Evolutionary conservation across 2,113 vertebrate species (phyloP), one percentile per base, ranked within the genome.

Genomic region (Ptyas mucosa): DNA sequence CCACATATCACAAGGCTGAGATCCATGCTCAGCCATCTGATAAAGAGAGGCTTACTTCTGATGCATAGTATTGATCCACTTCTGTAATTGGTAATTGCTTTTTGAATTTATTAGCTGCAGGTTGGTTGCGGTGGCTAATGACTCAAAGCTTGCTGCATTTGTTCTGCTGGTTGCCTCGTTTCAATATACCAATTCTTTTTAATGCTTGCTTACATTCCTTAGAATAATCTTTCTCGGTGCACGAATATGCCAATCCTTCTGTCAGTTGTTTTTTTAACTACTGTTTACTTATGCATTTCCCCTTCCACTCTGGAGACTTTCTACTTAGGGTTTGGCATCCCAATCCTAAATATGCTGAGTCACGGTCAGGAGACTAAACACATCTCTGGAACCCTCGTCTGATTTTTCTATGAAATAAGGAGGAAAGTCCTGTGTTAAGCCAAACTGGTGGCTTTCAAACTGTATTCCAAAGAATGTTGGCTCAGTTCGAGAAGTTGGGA

Each of bases 21-120:
- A 99, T 99, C 98, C 98, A 99, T 98, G 97, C 98, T 98, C 99
- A 99, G 98, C 99, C 99, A 2, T 99, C 99, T 98, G 99, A 99
- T 98, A 99, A 99, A 99, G 99, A 99, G 97, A 99, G 99, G 97
- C 98, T 99, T 98, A 98, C 98, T 98, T 98, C 99, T 97, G 99
- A 99, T 98, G 99, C 99, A 95, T 99, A 99, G 98, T 98, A 98
- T 97, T 98, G 97, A 97, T 97, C 98, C 97, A 95, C 98, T 97
- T 97, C 98, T 98, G 96, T 98, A 97, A 97, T 98, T 98, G 99
- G 99, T 99, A 99, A 99, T 97, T 96, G 97, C 97, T 96, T 95
- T 92, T 85, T n/a, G 46, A 75, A 53, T 97, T 97, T 95, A 96
- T 94, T 96, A 97, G 97, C 97, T 98, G 94, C 97, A 97, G 97